phyloP scores from a whole-genome alignment of 2,888 invertebrate species.

The Mantis religiosa region DNA sequence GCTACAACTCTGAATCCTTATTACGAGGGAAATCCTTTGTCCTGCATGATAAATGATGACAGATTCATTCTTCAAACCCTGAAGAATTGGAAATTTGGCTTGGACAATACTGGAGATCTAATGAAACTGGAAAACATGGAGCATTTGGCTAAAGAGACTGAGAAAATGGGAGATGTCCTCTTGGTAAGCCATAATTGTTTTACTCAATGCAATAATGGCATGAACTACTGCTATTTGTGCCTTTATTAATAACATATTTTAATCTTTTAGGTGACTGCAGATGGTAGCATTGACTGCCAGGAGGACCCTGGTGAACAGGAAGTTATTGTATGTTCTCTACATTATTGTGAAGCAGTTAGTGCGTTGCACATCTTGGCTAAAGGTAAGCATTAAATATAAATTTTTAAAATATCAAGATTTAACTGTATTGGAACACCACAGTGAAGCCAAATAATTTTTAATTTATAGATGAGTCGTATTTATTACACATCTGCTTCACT shows the following conservation, averaged over 20 bases:
- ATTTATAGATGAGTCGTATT: too few relatives aligned
- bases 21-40: conserved; percentile 77
- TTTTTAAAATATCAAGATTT: too few relatives aligned
- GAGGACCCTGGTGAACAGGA: conserved; percentile 85
- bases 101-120: conserved; percentile 81
- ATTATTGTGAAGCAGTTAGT: conserved; percentile 77
- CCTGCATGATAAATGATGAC: conserved; percentile 75
- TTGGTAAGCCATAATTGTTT: conserved; percentile 28
- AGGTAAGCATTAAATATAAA: conserved; percentile 41
- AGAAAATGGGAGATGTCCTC: conserved; percentile 49
- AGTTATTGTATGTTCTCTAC: conserved; percentile 67
- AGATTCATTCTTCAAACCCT: conserved; percentile 74
- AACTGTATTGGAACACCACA: too few relatives aligned
- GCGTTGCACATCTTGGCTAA: conserved; percentile 65
- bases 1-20: conserved; percentile 88
- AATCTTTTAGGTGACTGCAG: conserved; percentile 72
- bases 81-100: conserved; percentile 81
- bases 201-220: background rate
- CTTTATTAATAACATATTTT: background rate
- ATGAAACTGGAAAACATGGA: conserved; percentile 65
- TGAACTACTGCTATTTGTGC: background rate
- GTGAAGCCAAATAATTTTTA: too few relatives aligned
- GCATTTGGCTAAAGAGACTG: conserved; percentile 52
- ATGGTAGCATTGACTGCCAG: conserved; percentile 90
- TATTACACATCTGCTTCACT: too few relatives aligned